Percentiles rank a stretch among this genome's conserved stretches.
phyloP scores from a whole-genome alignment of 2,113 vertebrate species.

The Campylomormyrus numenius region DNA sequence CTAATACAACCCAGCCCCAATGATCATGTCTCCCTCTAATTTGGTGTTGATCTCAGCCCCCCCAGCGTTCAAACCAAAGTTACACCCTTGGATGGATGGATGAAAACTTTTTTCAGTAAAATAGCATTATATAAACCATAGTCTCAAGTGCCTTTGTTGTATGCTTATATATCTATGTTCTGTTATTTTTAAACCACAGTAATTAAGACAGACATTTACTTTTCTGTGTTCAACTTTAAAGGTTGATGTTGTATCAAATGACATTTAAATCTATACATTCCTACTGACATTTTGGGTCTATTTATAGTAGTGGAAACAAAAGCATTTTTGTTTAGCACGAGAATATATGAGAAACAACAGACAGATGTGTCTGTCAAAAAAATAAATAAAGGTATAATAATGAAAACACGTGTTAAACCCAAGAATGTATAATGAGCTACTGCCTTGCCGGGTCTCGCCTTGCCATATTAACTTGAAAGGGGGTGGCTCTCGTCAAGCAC shows the following conservation, averaged over 20 bases:
- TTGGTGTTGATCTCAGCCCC: too few species aligned
- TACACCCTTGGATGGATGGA: background rate
- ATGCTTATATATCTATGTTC: background rate
- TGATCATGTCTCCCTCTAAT: too few species aligned
- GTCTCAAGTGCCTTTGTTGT: background rate
- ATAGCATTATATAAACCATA: background rate
- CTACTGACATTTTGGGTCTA: background rate
- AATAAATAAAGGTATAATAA: background rate
- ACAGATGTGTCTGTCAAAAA: constrained; percentile 3
- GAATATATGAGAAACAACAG: constrained; percentile 4
- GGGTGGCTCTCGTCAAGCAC: background rate
- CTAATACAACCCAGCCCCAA: too few species aligned
- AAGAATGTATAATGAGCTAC: background rate
- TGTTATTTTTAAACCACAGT: background rate
- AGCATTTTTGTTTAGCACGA: constrained; percentile 7
- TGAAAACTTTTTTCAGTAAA: background rate
- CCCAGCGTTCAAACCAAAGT: too few species aligned
- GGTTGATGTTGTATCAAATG: background rate
- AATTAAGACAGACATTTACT: background rate
- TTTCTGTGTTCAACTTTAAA: background rate
- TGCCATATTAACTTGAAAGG: constrained; percentile 8
- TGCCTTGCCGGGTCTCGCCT: background rate
- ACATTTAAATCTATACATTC: constrained; percentile 7
- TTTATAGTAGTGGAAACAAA: background rate
- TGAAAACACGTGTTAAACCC: constrained; percentile 2